These are phyloP conservation scores for Eremobia ochroleuca DNA, from an alignment of 2,888 invertebrate genomes.

Conservation along the genomic window DNA sequence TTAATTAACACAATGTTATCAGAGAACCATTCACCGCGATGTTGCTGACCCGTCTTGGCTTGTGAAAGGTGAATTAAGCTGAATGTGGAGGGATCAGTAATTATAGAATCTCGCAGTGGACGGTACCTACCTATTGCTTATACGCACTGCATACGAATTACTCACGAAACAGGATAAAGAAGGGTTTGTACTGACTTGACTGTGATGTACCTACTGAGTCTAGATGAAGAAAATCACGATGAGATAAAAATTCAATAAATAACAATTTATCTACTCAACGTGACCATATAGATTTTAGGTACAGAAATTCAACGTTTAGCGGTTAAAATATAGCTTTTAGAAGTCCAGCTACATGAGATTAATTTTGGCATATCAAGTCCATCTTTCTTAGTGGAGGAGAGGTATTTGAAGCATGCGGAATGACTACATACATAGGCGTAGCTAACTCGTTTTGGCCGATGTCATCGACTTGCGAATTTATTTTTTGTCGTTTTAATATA, in stretches of 20 bases:
- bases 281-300: not conserved
- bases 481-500: conserved; percentile 1
- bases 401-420: conserved; percentile 9
- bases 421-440: not conserved
- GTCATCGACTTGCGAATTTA: conserved; percentile 6
- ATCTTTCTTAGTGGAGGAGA: not conserved
- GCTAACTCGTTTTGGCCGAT: conserved; percentile 16
- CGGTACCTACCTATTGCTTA: not conserved
- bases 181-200: conserved; percentile 10
- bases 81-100: conserved; percentile 27
- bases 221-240: not conserved
- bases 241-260: not conserved
- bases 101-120: conserved; percentile 20
- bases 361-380: conserved; percentile 9
- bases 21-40: not conserved
- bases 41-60: not conserved
- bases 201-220: not conserved
- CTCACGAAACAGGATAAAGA: conserved; percentile 42
- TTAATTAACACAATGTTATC: not conserved
- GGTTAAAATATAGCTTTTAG: conserved; percentile 4
- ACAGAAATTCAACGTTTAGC: not conserved
- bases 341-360: not conserved
- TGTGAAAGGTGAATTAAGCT: conserved; percentile 28
- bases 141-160: conserved; percentile 48
- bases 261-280: not conserved